phyloP scores from a whole-genome alignment of 2,797 vertebrate genomes.

The Fistularia commersonii region DNA sequence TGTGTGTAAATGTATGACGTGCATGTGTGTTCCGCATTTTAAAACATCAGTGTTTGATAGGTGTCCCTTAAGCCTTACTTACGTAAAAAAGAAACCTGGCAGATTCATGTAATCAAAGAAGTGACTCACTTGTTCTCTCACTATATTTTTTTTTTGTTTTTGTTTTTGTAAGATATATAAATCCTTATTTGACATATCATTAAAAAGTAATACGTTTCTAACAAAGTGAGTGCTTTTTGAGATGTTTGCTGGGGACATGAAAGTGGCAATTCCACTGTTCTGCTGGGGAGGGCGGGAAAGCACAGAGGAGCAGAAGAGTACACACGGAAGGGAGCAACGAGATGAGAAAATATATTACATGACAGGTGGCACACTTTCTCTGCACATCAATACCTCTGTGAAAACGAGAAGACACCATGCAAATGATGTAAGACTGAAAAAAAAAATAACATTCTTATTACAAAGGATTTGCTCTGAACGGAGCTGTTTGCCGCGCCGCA shows the following conservation, averaged over 20 bases:
- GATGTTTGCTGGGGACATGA: conserved; percentile 36
- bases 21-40: conserved; percentile 3
- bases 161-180: conserved; percentile 23
- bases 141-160: no score
- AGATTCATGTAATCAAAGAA: conserved; percentile 42
- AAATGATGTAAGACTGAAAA: conserved; percentile 25
- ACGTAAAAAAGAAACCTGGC: conserved; percentile 29
- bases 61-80: conserved; percentile 35
- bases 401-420: conserved; percentile 21
- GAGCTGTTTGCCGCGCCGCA: neutral
- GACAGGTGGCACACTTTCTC: conserved; percentile 49
- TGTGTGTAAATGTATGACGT: conserved; percentile 6
- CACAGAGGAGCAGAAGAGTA: conserved; percentile 27
- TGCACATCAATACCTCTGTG: conserved; percentile 14
- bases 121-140: conserved; percentile 5
- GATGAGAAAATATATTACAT: conserved; percentile 20
- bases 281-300: conserved; percentile 33
- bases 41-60: conserved; percentile 3
- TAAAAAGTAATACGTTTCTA: conserved; percentile 3
- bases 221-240: conserved; percentile 41
- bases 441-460: conserved; percentile 17
- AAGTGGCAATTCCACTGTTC: conserved; percentile 38
- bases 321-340: conserved; percentile 23
- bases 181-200: conserved; percentile 22
- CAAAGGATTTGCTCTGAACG: conserved; percentile 5